Conservation (phyloP, 2,797 vertebrate species). For the Aulostomus chinensis region DNA sequence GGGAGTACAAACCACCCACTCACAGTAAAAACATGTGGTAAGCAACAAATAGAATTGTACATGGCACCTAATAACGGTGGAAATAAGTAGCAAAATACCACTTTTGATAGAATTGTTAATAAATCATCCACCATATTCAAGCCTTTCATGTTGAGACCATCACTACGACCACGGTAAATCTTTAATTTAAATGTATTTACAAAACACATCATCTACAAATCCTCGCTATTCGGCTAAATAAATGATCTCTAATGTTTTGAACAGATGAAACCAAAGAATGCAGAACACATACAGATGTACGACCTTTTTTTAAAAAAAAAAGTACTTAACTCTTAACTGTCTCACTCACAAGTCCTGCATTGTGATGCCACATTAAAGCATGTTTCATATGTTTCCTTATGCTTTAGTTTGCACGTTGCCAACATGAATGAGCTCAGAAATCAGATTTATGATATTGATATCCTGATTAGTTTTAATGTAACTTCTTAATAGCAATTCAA, state of each 20-base stretch:
- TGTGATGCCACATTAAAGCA: too few relatives aligned
- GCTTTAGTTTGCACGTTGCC: too few relatives aligned
- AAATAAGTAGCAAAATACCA: constrained; percentile 23
- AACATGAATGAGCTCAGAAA: too few relatives aligned
- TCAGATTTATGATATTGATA: too few relatives aligned
- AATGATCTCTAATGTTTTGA: constrained; percentile 25
- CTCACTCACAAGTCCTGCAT: not conserved
- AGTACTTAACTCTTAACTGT: constrained; percentile 51
- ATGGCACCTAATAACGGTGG: constrained; percentile 30
- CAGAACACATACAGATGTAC: constrained; percentile 31
- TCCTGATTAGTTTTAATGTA: too few relatives aligned
- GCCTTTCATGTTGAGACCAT: constrained; percentile 9
- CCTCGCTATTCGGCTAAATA: too few relatives aligned
- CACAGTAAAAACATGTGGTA: too few relatives aligned
- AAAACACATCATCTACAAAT: too few relatives aligned
- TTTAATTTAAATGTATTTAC: too few relatives aligned
- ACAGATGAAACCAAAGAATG: constrained; percentile 44
- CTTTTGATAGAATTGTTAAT: not conserved
- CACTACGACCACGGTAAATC: constrained; percentile 2
- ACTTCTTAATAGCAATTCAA: too few relatives aligned
- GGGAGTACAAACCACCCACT: constrained; percentile 12
- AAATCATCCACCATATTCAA: constrained; percentile 7
- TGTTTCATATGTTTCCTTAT: too few relatives aligned
- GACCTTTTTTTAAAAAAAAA: too few relatives aligned
- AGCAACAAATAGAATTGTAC: constrained; percentile 1